A percentile compares a stretch with the other conserved stretches of the same genome.
These are phyloP conservation scores for Phaethon lepturus DNA, from an alignment of 2,113 vertebrate species.

Conservation along the genomic window DNA sequence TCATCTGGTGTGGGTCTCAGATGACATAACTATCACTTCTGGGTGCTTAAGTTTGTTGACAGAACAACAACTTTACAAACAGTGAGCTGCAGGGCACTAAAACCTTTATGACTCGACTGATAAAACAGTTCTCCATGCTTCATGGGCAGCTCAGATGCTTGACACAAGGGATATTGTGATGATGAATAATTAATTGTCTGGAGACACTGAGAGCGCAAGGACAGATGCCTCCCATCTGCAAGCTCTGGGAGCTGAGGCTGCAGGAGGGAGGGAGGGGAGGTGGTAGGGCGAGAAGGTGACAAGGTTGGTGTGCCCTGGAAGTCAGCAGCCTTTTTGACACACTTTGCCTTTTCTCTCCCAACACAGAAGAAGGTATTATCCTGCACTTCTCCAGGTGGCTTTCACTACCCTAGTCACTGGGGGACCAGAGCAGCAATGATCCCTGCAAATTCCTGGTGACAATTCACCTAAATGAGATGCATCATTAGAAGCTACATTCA, in stretches of 20 bases:
- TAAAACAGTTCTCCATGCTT: background rate
- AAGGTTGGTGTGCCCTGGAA: background rate
- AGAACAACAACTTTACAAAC: background rate
- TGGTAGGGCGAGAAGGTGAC: background rate
- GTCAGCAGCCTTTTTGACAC: background rate
- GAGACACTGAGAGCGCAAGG: slow-evolving; percentile 4
- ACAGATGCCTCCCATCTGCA: slow-evolving; percentile 10
- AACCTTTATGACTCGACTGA: background rate
- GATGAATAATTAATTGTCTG: slow-evolving; percentile 59
- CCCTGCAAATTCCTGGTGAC: background rate
- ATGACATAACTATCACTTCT: background rate
- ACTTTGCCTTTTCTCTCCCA: background rate
- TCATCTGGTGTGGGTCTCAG: background rate
- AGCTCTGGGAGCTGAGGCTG: background rate
- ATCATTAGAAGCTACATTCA: slow-evolving; percentile 30
- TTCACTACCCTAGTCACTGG: background rate
- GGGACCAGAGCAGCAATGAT: background rate
- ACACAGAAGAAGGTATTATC: background rate
- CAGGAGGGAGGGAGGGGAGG: background rate
- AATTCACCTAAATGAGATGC: slow-evolving; percentile 39
- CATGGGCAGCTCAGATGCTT: background rate
- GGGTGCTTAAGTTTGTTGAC: background rate
- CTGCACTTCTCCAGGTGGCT: background rate
- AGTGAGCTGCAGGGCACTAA: background rate
- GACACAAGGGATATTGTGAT: background rate